Conservation (phyloP, 2,797 vertebrate species). For the Eulemur albifrons region DNA sequence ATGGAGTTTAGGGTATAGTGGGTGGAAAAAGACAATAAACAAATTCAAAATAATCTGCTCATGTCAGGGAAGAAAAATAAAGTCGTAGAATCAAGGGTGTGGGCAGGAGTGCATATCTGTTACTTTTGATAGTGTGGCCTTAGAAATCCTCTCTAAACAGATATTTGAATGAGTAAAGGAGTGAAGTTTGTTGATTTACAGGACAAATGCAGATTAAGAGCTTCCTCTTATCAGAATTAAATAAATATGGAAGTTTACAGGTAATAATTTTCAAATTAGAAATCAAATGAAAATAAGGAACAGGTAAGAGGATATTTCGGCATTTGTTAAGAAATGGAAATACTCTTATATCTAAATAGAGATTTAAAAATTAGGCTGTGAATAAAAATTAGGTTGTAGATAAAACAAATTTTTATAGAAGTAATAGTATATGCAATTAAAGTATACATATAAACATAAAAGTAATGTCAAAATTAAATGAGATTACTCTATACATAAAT, state of each 20-base stretch:
- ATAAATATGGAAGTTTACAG: not conserved
- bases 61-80: not conserved
- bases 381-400: constrained; percentile 16
- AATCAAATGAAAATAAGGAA: constrained; percentile 24
- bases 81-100: not conserved
- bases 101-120: not conserved
- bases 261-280: constrained; percentile 11
- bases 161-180: not conserved
- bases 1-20: not conserved
- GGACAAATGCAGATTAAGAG: not conserved
- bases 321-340: constrained; percentile 11
- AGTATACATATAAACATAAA: not conserved
- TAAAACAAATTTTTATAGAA: not conserved
- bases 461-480: not conserved
- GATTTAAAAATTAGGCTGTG: not conserved
- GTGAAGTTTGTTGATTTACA: not conserved
- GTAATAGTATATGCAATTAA: not conserved
- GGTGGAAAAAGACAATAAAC: not conserved
- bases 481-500: not conserved
- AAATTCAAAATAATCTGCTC: not conserved
- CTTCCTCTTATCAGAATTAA: not conserved
- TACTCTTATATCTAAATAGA: not conserved
- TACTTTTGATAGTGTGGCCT: not conserved
- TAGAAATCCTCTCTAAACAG: not conserved
- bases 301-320: not conserved